Base-by-base conservation (phyloP, 2,888 invertebrate species). In the Microctonus aethiopoides region DNA sequence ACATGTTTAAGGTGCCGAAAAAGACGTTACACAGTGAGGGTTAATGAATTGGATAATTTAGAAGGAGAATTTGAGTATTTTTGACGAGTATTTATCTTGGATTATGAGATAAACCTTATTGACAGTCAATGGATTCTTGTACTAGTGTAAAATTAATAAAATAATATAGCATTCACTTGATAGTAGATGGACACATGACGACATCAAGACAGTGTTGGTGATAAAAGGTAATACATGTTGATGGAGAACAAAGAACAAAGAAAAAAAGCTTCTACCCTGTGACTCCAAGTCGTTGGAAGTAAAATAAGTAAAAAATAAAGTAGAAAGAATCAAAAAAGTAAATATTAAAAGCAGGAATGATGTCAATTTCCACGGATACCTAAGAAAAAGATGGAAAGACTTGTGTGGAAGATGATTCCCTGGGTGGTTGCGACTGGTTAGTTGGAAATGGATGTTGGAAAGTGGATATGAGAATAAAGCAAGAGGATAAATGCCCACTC, bases 371-470 rank as follows among this genome's bases (percentile, higher is more conserved):
- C 67, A 63, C 46, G 68, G 34, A 52, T 36, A 24, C 16, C 46
- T 3, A 16, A 46, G 46, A 46, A 46, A 46, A 32, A 63, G 46
- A 59, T n/a, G 54, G 57, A 62, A 66, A 24, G 57, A 20, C 46
- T 46, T 46, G n/a, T 46, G n/a, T 22, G 16, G 39, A 62, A 36
- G 63, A 67, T 34, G 68, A 74, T 64, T 67, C 68, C 71, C 67
- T 41, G 57, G 67, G 61, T 71, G 46, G 46, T 46, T 46, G 54
- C 70, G 63, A 68, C 72, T 67, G 68, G 66, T 68, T 68, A 72
- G 66, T 61, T 36, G 57, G 67, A 68, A 46, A 46, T 46, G 46
- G 46, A 46, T 46, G 46, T 46, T 46, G 46, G 20, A 46, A 46
- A 46, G 46, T 46, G 46, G 46, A 46, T 46, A 46, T 46, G 46